Evolutionary conservation across 2,888 invertebrate species (phyloP).

Genomic region (Ennomos erosarius): DNA sequence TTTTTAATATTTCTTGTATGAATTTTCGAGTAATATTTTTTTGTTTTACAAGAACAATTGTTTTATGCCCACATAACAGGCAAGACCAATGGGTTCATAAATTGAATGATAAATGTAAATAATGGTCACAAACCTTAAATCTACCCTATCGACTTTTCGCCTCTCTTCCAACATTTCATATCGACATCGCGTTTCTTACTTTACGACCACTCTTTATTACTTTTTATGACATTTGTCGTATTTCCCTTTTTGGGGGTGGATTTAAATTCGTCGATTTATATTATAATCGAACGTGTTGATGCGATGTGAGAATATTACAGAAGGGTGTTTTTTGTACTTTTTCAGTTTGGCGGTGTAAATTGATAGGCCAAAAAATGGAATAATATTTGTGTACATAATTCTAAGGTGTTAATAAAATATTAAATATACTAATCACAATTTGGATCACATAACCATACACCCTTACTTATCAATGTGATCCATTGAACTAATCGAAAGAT

Average conservation of each 20-base stretch:
- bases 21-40: too few species aligned
- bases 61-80: too few species aligned
- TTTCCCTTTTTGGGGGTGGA: slow-evolving; percentile 55
- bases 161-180: slow-evolving; percentile 46
- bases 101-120: too few species aligned
- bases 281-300: slow-evolving; percentile 75
- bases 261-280: slow-evolving; percentile 79
- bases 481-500: too few species aligned
- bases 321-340: slow-evolving; percentile 16
- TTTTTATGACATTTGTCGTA: slow-evolving; percentile 73
- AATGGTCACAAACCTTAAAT: not conserved
- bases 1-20: too few species aligned
- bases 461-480: too few species aligned
- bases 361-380: slow-evolving; percentile 12
- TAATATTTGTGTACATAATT: not conserved
- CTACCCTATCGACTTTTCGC: not conserved
- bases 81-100: too few species aligned
- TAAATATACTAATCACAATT: too few species aligned
- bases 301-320: slow-evolving; percentile 26
- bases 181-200: slow-evolving; percentile 62
- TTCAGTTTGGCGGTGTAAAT: slow-evolving; percentile 15
- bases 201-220: slow-evolving; percentile 71
- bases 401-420: too few species aligned
- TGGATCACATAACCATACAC: too few species aligned
- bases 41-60: too few species aligned